Base-by-base conservation (phyloP, 1,140 invertebrate species). In the Drosophila ohnishii region DNA sequence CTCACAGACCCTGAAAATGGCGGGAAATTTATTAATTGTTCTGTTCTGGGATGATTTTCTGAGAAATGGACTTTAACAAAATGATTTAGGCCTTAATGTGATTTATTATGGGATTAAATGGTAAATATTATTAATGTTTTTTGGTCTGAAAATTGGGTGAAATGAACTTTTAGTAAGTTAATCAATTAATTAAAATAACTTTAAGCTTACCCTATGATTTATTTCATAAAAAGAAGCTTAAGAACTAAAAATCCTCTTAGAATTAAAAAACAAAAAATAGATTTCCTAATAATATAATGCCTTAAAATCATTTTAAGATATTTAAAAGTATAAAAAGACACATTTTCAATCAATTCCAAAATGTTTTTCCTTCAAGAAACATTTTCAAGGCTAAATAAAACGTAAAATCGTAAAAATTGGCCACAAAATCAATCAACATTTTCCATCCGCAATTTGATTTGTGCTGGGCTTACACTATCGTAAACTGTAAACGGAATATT, bases 1-100 rank as follows among this genome's bases (percentile, higher is more conserved):
- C 80, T 73, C 59, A 45, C 71, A 50, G 71, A 75, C 72, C 73
- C 72, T 55, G 71, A 71, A 71, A 48, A 70, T 35, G 73, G 28
- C 34, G 53, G 40, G 25, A 57, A 71, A 62, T 81, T 81, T 62
- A 81, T 81, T 81, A 81, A 81, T 77, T 77, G 71, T 28, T 45
- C 57, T 61, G 56, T 14, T 32, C 56, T 14, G 47, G 47, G 10
- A 50, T 65, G 35, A 59, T 34, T 62, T 45, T 65, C 30, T 14
- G 51, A 34, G 62, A 75, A 75, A 50, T 35, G 2, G 19, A 22
- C 7, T 22, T 30, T 28, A 37, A 35, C 11, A 34, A 65, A 56
- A 51, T n/a, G 9, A 28, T 45, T 45, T 44, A 11, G 11, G 9
- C 4, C n/a, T 22, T 10, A 16, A 16, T 14, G 19, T 47, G 22